Evolutionary conservation across 2,888 invertebrate species (phyloP), one percentile per base, ranked within the genome.

Genomic region (Lycophotia porphyrea): DNA sequence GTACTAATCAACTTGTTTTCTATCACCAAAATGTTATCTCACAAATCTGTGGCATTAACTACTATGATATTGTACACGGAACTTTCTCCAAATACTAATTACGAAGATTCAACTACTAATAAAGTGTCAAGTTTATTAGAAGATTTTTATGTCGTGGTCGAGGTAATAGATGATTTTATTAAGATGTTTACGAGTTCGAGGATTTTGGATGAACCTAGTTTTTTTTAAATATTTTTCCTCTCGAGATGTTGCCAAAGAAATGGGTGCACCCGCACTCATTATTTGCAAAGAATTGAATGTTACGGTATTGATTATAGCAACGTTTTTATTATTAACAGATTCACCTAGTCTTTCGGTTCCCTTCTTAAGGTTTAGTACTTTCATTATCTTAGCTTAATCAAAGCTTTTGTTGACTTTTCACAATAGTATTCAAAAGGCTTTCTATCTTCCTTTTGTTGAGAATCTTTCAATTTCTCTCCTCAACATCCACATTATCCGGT

Each of bases 61-160:
- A 73, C 52, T 84, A 78, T 39, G 34, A 70, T 81, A 84, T 73
- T 71, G 74, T 68, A 80, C 74, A 64, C 34, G 72, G 64, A 47
- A 85, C 88, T 87, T 86, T 87, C 86, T 80, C 87, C 72, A 74
- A 73, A 67, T 71, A 81, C 80, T 88, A 80, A 88, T 83, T 87
- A 81, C 71, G 69, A 18, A 73, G 77, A 78, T 77, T 73, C 9
- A 81, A 44, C 60, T n/a, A 63, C 61, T 81, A 78, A 74, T 88
- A 82, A 88, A 86, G 73, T 81, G 77, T 68, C 64, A 36, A 65
- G 70, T 85, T 88, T 86, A 83, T 85, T 78, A 66, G 61, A 67
- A 69, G 68, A 71, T 63, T 77, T 82, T 77, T 61, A 65, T 58
- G 36, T 42, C 60, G 70, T 67, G 24, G 52, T 74, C 55, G 42